These are phyloP conservation scores for Asbolus verrucosus DNA, from an alignment of 1,140 invertebrate species.

Conservation along the genomic window DNA sequence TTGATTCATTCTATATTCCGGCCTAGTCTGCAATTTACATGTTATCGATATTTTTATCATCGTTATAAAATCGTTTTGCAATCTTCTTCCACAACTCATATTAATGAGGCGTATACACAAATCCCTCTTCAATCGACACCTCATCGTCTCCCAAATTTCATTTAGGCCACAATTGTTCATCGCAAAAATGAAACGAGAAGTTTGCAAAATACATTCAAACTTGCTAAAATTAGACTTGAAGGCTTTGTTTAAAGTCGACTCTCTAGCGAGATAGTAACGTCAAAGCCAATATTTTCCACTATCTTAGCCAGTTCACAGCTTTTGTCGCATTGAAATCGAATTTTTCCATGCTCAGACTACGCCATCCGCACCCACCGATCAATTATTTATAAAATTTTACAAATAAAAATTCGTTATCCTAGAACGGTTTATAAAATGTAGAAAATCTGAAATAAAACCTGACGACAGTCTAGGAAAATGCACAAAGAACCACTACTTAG, in stretches of 20 bases:
- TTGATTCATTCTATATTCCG: slow-evolving; percentile 65
- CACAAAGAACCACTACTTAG: no score
- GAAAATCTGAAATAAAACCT: no score
- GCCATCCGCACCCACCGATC: neutral
- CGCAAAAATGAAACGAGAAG: slow-evolving; percentile 6
- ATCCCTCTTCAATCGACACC: slow-evolving; percentile 12
- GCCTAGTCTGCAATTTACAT: slow-evolving; percentile 63
- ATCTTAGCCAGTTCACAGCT: slow-evolving; percentile 28
- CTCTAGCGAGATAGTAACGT: slow-evolving; percentile 29
- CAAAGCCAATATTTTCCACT: slow-evolving; percentile 36
- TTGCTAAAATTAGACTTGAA: slow-evolving; percentile 35
- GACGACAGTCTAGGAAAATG: no score
- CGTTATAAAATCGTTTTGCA: slow-evolving; percentile 63
- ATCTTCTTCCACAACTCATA: slow-evolving; percentile 49
- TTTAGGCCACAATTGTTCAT: slow-evolving; percentile 11
- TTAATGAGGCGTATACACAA: slow-evolving; percentile 31
- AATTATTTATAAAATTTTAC: no score
- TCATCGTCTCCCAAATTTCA: slow-evolving; percentile 6
- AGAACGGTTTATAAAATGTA: no score
- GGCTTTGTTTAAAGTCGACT: slow-evolving; percentile 37
- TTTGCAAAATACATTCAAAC: slow-evolving; percentile 30
- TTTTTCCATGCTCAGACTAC: slow-evolving; percentile 10
- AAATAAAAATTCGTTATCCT: no score
- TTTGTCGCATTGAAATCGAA: slow-evolving; percentile 20
- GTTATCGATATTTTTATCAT: slow-evolving; percentile 65